Conservation (phyloP, 1,140 invertebrate species). For the Temnothorax longispinosus region DNA sequence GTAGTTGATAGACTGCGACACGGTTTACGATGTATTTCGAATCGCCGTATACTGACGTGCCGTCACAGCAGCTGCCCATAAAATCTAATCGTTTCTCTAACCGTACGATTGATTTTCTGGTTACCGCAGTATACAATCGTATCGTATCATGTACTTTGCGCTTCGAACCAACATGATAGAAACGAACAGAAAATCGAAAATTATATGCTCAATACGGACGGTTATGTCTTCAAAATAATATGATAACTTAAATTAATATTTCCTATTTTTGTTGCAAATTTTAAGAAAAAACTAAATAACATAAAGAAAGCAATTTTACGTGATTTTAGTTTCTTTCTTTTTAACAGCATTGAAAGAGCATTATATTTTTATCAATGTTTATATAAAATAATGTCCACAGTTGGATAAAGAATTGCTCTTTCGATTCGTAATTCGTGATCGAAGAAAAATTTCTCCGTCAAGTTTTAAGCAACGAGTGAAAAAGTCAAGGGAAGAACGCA, state of each 20-base stretch:
- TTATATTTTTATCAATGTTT: neutral
- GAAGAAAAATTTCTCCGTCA: neutral
- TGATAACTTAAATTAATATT: neutral
- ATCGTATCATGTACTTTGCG: neutral
- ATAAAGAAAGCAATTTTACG: neutral
- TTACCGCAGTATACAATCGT: neutral
- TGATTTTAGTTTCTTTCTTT: neutral
- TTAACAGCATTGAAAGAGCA: neutral
- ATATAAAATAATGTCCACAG: neutral
- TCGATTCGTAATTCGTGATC: neutral
- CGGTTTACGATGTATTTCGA: constrained; percentile 28
- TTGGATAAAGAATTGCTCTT: neutral
- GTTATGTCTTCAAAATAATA: neutral
- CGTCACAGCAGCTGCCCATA: neutral
- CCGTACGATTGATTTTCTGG: constrained; percentile 5
- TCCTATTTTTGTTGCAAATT: neutral
- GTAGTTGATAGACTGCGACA: constrained; percentile 17
- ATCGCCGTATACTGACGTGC: neutral
- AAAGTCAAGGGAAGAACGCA: neutral
- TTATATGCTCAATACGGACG: neutral
- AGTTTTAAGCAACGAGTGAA: neutral
- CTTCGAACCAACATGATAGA: neutral
- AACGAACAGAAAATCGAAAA: neutral
- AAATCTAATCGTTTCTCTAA: constrained; percentile 29
- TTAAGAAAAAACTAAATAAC: neutral